Evolutionary conservation across 2,113 vertebrate species (phyloP), one percentile per base, ranked within the genome.

Genomic region (Symphodus melops): DNA sequence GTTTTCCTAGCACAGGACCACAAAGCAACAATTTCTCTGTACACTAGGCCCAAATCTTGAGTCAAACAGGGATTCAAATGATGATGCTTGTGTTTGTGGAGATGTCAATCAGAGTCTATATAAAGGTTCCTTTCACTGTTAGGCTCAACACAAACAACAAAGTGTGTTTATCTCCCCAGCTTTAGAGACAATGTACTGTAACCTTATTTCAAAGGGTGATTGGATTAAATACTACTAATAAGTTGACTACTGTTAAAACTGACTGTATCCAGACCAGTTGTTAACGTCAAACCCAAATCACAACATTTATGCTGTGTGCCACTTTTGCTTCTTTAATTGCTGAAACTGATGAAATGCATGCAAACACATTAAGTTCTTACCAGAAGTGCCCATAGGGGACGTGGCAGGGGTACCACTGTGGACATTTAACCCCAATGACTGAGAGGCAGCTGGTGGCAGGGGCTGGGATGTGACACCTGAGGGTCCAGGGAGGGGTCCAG

Each of bases 331-430:
- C 7, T 12, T 63, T 8, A 0, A 28, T 39, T 52, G 19, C n/a
- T 44, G 1, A 33, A 61, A 63, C 9, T 6, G 3, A 10, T 19
- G 9, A 17, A 64, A 28, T 14, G 13, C 3, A 36, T 54, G 3
- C 28, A 33, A 1, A 9, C 36, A 49, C 65, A 0, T 2, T 37
- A 1, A 44, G 46, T 46, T 64, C 94, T 92, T 92, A 98, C 98
- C 98, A 94, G 97, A 92, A 9, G 96, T 96, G 55, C 98, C 97
- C 82, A 99, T 96, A 1, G 98, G 98, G 71, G 98, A 99, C 89
- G 97, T 99, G 93, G 96, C 97, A 77, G 97, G 98, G 77, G 97
- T 98, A 91, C 97, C 95, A 92, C 91, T 96, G 79, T 98, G 97
- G 72, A 96, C 96, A 51, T 75, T 95, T 39, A 99, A 94, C 61